These are phyloP conservation scores for Pituophis catenifer DNA, from an alignment of 2,113 vertebrate genomes.

Conservation along the genomic window DNA sequence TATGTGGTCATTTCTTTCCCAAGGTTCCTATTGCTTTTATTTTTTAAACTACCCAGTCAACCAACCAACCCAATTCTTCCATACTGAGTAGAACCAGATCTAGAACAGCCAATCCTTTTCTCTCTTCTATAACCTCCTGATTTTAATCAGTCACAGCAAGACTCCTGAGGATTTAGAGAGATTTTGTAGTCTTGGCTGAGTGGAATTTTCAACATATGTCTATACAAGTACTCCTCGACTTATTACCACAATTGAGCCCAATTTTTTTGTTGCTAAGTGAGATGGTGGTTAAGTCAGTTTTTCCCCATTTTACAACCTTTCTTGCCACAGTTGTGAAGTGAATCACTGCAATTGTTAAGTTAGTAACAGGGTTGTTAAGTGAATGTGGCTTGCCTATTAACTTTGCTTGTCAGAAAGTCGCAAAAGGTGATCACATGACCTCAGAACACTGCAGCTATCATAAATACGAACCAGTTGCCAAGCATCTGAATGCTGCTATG, in stretches of 20 bases:
- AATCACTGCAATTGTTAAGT: background rate
- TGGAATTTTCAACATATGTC: background rate
- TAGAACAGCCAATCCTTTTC: background rate
- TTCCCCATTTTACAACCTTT: background rate
- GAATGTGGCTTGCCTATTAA: background rate
- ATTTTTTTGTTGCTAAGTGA: background rate
- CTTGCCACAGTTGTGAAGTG: background rate
- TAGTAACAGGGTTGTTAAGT: background rate
- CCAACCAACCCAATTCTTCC: background rate
- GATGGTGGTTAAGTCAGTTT: background rate
- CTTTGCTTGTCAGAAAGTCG: background rate
- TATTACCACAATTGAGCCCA: background rate
- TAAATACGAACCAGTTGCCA: background rate
- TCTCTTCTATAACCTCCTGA: background rate
- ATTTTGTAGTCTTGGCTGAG: background rate
- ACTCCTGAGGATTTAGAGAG: background rate
- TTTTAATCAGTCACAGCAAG: background rate
- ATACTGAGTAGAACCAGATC: background rate
- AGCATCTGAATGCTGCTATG: background rate
- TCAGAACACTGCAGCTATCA: background rate
- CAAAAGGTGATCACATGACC: background rate
- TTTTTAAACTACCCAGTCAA: background rate
- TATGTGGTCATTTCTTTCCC: background rate
- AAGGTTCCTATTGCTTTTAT: background rate
- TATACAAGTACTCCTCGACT: background rate